Conservation (phyloP, 64 coral and sea anemone species). For the Hydrozoanthus tunicans region DNA sequence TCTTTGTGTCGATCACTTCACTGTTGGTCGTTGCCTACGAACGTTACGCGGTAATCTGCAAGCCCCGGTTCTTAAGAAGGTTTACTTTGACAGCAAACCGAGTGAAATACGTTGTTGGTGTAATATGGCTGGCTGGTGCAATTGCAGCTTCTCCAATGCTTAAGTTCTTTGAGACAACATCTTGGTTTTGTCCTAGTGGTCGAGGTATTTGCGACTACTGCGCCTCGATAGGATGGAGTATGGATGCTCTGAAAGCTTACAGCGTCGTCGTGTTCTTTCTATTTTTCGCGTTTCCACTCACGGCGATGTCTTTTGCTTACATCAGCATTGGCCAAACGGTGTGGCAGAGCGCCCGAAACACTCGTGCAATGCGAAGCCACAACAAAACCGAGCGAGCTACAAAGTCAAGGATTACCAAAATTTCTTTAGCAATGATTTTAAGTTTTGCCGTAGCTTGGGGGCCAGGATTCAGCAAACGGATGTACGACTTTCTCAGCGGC, state of each 20-base stretch:
- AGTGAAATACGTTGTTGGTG: slow-evolving; percentile 18
- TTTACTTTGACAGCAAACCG: slow-evolving; percentile 49
- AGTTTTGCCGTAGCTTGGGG: slow-evolving; percentile 87
- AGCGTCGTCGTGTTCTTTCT: slow-evolving; percentile 26
- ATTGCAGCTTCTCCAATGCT: slow-evolving; percentile 59
- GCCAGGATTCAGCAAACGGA: slow-evolving; percentile 40
- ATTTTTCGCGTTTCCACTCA: slow-evolving; percentile 69
- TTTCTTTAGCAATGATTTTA: slow-evolving; percentile 72
- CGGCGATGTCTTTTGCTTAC: slow-evolving; percentile 65
- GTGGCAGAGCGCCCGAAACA: slow-evolving; percentile 66
- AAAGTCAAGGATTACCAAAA: slow-evolving; percentile 85
- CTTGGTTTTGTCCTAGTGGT: neutral
- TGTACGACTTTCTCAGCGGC: slow-evolving; percentile 45
- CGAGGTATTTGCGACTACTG: slow-evolving; percentile 53
- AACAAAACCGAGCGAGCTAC: slow-evolving; percentile 45
- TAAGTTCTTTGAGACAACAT: slow-evolving; percentile 40
- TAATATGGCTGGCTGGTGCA: slow-evolving; percentile 51
- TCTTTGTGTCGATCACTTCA: slow-evolving; percentile 69
- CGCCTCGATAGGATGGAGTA: slow-evolving; percentile 5
- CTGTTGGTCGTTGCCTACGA: slow-evolving; percentile 72
- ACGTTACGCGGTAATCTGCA: slow-evolving; percentile 75
- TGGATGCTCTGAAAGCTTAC: slow-evolving; percentile 53
- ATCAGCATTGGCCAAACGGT: slow-evolving; percentile 71
- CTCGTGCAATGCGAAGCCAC: slow-evolving; percentile 52
- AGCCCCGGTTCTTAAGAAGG: slow-evolving; percentile 28